A percentile compares a stretch with the other conserved stretches of the same genome.
Evolutionary conservation across 1,140 invertebrate genomes (phyloP).

Genomic region (Helicorthomorpha holstii): DNA sequence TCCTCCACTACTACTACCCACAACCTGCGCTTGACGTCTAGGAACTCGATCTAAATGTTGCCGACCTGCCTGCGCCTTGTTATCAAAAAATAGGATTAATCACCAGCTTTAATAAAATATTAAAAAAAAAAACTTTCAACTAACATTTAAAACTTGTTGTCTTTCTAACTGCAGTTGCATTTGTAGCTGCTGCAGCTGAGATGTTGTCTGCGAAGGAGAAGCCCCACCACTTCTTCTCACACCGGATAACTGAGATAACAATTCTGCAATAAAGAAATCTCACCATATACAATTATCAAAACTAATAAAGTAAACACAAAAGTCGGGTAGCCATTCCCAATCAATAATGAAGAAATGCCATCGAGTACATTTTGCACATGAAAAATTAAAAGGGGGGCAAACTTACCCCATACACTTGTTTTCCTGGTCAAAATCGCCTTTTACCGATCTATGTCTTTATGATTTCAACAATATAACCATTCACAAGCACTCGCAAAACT

Average conservation of each 20-base stretch:
- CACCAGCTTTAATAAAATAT: not conserved
- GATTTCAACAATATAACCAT: no score
- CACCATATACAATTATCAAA: no score
- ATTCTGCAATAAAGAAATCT: conserved; percentile 39
- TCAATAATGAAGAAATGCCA: no score
- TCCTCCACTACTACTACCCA: conserved; percentile 18
- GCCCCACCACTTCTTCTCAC: conserved; percentile 42
- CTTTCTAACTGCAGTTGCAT: conserved; percentile 77
- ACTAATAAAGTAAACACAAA: no score
- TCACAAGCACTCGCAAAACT: no score
- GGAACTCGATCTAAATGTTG: conserved; percentile 74
- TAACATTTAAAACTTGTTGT: conserved; percentile 49
- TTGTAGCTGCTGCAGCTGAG: conserved; percentile 68
- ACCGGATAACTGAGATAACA: conserved; percentile 78
- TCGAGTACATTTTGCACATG: no score
- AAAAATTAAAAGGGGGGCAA: no score
- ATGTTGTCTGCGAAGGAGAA: conserved; percentile 35
- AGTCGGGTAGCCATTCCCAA: no score
- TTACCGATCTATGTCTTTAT: no score
- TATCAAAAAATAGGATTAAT: conserved; percentile 15
- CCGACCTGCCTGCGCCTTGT: conserved; percentile 43
- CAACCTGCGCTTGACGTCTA: conserved; percentile 43
- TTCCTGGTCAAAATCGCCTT: no score
- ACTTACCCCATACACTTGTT: no score
- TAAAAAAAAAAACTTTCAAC: conserved; percentile 26